Evolutionary conservation across 2,113 vertebrate genomes (phyloP).

Genomic region (Seriola quinqueradiata): DNA sequence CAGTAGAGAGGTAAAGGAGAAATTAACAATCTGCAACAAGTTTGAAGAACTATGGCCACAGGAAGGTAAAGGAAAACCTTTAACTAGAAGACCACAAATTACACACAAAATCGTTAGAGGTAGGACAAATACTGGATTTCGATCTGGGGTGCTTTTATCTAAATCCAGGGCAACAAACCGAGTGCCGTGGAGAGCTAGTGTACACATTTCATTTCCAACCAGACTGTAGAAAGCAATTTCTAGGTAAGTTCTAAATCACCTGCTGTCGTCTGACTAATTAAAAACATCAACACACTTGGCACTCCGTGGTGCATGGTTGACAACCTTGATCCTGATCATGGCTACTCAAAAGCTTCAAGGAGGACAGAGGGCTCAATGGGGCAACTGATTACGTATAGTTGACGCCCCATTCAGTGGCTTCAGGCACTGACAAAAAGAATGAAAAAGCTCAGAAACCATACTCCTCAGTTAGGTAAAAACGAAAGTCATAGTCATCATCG

Average conservation of each 20-base stretch:
- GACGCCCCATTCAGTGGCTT: conserved; percentile 15
- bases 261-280: background rate
- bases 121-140: background rate
- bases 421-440: conserved; percentile 23
- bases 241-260: background rate
- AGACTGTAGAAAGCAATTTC: conserved; percentile 4
- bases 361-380: conserved; percentile 13
- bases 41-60: conserved; percentile 5
- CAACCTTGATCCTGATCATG: background rate
- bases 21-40: conserved; percentile 31
- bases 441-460: conserved; percentile 32
- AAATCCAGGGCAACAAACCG: conserved; percentile 15
- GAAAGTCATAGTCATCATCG: conserved; percentile 22
- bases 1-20: background rate
- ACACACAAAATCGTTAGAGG: conserved; percentile 4
- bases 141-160: background rate
- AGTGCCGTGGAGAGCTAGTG: background rate
- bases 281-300: conserved; percentile 4
- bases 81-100: background rate
- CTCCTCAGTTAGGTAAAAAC: conserved; percentile 49
- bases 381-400: background rate
- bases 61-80: background rate
- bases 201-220: background rate
- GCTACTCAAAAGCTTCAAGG: conserved; percentile 2
- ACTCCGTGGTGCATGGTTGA: background rate